These are phyloP conservation scores for Potorous gilbertii DNA, from an alignment of 2,797 vertebrate genomes.

Conservation along the genomic window DNA sequence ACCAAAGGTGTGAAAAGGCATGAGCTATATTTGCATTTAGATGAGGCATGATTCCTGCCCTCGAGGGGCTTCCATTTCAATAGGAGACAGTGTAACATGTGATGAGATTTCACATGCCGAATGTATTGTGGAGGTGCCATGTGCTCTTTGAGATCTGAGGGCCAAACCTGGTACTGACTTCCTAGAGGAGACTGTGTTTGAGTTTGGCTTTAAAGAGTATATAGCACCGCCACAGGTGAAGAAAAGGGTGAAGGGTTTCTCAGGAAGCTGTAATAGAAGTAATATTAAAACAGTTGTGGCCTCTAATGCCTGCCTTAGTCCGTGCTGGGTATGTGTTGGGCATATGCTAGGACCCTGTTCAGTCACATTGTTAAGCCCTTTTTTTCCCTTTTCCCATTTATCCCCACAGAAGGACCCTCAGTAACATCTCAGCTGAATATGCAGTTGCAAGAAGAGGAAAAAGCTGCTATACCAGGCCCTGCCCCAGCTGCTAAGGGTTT, in stretches of 20 bases:
- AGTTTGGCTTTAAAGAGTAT: background rate
- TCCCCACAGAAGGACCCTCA: constrained; percentile 90
- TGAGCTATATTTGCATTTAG: background rate
- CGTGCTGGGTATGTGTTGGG: background rate
- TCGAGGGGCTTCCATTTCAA: background rate
- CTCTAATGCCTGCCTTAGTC: background rate
- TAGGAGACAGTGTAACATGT: background rate
- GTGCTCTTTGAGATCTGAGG: background rate
- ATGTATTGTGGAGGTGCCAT: background rate
- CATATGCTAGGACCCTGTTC: background rate
- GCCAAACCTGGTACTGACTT: background rate
- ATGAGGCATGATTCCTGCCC: background rate
- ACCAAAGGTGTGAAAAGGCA: background rate
- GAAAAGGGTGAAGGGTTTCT: background rate
- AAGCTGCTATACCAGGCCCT: constrained; percentile 74
- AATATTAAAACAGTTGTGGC: background rate
- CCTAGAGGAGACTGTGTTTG: background rate
- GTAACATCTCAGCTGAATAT: constrained; percentile 84
- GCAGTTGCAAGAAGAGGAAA: constrained; percentile 81
- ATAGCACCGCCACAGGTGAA: background rate
- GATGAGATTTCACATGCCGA: background rate
- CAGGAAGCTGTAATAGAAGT: background rate
- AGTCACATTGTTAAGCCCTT: background rate
- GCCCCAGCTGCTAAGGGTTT: constrained; percentile 62
- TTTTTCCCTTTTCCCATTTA: constrained; percentile 55